These are phyloP conservation scores for Elysia chlorotica DNA, from an alignment of 1,140 invertebrate genomes.

Conservation along the genomic window DNA sequence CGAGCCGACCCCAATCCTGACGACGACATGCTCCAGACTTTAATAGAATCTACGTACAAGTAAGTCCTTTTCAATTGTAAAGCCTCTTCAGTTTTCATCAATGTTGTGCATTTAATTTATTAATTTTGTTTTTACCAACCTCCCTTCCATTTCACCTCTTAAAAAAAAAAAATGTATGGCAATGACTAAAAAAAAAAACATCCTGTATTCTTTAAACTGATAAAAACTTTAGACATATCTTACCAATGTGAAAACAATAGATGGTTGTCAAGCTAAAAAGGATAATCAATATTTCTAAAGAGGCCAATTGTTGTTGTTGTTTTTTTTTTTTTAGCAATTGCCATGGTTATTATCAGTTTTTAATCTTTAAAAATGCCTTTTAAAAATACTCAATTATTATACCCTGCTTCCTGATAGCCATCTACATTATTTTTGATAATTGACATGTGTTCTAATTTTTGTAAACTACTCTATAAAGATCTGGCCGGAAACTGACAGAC, in stretches of 20 bases:
- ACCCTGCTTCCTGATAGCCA: not conserved
- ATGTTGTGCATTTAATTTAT: not conserved
- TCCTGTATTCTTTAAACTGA: too few relatives aligned
- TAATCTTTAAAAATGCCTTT: not conserved
- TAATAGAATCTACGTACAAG: conserved; percentile 53
- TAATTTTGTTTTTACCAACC: too few relatives aligned
- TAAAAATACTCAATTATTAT: not conserved
- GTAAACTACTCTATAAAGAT: conserved; percentile 17
- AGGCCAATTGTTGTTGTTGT: too few relatives aligned
- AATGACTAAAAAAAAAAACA: not conserved
- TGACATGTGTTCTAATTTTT: not conserved
- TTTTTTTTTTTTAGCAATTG: too few relatives aligned
- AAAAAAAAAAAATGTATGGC: too few relatives aligned
- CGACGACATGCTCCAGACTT: conserved; percentile 54
- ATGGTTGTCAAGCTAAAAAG: too few relatives aligned
- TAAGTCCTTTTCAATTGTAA: conserved; percentile 15
- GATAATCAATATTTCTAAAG: too few relatives aligned
- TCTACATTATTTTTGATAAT: not conserved
- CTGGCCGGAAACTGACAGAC: conserved; percentile 43
- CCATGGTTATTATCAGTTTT: not conserved
- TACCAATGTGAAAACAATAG: not conserved
- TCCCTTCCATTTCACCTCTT: too few relatives aligned
- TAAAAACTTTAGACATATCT: too few relatives aligned
- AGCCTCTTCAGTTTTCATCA: not conserved
- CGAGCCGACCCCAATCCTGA: conserved; percentile 24